Base-by-base conservation (phyloP, 2,888 invertebrate genomes). In the Apamea crenata region DNA sequence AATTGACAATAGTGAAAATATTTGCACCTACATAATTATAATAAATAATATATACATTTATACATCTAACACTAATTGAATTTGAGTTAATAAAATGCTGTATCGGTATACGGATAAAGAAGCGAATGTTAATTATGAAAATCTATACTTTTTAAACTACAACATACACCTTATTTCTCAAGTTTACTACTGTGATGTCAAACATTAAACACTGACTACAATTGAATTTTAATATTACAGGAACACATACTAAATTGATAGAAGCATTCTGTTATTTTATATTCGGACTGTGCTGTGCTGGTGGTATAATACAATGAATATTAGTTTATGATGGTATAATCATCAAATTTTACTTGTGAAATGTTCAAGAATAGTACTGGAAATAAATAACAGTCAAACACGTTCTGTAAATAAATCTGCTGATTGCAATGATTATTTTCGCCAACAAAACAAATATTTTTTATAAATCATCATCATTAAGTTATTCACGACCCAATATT, bases 1-100 rank as follows among this genome's bases (percentile, higher is more conserved):
- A 81, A 78, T 71, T 81, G 81, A 59, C 44, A 40, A 50, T 14
- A 8, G 25, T 65, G 53, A 78, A 29, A 40, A 78, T 32, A 78
- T 65, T 78, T 78, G n/a, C 32, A 44, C n/a, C 10, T 59, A 32
- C 18, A 18, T 69, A 75, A 25, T 50, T 50, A 47, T 8, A n/a
- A 25, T 66, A 25, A n/a, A 25, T 66, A 25, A 6, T 65, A 65
- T 21, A 65, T 32, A 21, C 50, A 73, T 53, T 53, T 74, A 29
- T 75, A 44, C 5, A 44, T 40, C 10, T 25, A 61, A 73, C 12
- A 72, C 53, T 53, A 25, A 66, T 44, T 36, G 3, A 47, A 16
- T 56, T 47, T 40, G 29, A 70, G 18, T 81, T 40, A 61, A 16
- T 40, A 72, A 61, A 81, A 50, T 7, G 4, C 59, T 50, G 36